Percentiles rank a stretch among this genome's conserved stretches.
phyloP scores from a whole-genome alignment of 2,797 vertebrate genomes.

The Danio kyathit region DNA sequence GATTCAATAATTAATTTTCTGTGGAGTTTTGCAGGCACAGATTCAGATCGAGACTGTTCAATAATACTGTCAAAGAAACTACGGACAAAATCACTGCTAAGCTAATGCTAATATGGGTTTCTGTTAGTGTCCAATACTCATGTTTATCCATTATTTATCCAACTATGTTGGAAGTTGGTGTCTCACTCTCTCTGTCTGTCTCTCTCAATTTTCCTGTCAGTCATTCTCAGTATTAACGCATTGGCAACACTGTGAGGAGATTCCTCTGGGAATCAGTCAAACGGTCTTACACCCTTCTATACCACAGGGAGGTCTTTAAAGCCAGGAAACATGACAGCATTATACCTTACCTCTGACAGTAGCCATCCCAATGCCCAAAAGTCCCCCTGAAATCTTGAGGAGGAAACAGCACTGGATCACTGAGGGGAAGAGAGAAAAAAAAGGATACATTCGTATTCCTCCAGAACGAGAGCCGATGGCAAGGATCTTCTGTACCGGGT shows the following conservation, averaged over 20 bases:
- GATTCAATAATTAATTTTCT: conserved; percentile 17
- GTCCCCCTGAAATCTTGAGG: conserved; percentile 31
- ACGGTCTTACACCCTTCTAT: conserved; percentile 1
- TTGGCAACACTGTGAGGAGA: conserved; percentile 23
- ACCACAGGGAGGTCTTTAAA: conserved; percentile 29
- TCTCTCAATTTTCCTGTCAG: conserved; percentile 13
- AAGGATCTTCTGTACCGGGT: conserved; percentile 97
- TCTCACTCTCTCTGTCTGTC: conserved; percentile 19
- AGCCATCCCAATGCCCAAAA: conserved; percentile 51
- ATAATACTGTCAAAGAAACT: conserved; percentile 8
- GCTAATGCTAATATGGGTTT: not conserved
- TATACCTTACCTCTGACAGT: conserved; percentile 71
- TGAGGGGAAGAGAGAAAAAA: conserved; percentile 31
- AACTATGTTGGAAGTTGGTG: not conserved
- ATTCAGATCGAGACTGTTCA: not conserved
- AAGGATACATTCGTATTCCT: conserved; percentile 99
- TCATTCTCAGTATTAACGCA: conserved; percentile 16
- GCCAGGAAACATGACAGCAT: conserved; percentile 61
- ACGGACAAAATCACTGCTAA: not conserved
- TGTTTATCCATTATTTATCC: conserved; percentile 5
- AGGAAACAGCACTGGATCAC: conserved; percentile 6
- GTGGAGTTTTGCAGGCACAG: conserved; percentile 2
- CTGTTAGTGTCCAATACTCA: conserved; percentile 9
- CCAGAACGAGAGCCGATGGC: conserved; percentile 94
- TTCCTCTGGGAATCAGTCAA: conserved; percentile 42